Conservation (phyloP, 2,797 vertebrate genomes). For the Cygnus olor region DNA sequence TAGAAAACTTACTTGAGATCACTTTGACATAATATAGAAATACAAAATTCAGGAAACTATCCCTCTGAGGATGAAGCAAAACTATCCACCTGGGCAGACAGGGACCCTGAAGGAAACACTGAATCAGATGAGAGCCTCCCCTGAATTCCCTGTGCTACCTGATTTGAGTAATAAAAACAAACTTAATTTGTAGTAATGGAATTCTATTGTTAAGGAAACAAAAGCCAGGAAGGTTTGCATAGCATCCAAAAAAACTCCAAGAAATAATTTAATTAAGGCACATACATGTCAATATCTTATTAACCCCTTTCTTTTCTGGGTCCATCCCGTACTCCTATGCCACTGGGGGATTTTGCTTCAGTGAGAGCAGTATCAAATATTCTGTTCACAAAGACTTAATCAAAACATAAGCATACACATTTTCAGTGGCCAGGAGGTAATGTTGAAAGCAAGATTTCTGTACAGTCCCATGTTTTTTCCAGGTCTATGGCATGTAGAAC, state of each 20-base stretch:
- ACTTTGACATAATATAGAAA: neutral
- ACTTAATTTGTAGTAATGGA: neutral
- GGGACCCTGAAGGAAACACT: neutral
- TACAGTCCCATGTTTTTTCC: neutral
- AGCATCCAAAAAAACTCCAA: neutral
- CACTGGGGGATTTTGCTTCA: neutral
- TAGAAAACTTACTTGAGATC: neutral
- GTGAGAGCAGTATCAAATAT: neutral
- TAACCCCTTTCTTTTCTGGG: neutral
- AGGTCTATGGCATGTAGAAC: neutral
- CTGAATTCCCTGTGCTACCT: neutral
- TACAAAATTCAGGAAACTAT: neutral
- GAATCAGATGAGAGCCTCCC: neutral
- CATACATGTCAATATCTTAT: rapidly evolving
- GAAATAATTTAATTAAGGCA: neutral
- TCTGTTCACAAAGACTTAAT: neutral
- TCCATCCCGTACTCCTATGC: neutral
- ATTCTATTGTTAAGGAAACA: neutral
- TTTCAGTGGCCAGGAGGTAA: neutral
- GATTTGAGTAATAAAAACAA: neutral
- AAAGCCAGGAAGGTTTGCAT: neutral
- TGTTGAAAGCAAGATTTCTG: neutral
- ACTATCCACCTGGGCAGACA: neutral
- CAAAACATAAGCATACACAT: neutral
- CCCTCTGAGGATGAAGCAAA: neutral